These are phyloP conservation scores for Spisula solida DNA, from an alignment of 2,888 invertebrate species.

Conservation along the genomic window DNA sequence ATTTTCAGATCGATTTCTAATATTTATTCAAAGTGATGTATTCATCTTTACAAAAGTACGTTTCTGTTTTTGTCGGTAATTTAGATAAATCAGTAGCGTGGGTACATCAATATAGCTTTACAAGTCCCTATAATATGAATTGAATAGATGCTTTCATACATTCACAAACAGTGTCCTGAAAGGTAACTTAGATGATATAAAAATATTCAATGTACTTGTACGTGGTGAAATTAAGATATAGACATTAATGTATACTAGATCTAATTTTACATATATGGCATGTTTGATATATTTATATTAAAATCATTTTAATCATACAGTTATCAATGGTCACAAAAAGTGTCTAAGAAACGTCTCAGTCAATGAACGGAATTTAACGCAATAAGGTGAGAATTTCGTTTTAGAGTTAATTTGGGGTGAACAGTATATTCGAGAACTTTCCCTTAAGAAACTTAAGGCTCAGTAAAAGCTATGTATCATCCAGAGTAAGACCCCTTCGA, in stretches of 20 bases:
- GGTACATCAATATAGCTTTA: background rate
- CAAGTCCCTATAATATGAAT: background rate
- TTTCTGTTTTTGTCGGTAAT: background rate
- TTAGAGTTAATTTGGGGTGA: no score
- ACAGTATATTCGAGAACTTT: no score
- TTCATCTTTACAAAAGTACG: constrained; percentile 3
- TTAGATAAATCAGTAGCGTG: background rate
- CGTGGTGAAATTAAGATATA: background rate
- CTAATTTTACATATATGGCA: background rate
- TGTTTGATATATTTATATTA: background rate
- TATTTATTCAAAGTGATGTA: background rate
- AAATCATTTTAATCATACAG: no score
- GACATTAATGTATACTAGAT: background rate
- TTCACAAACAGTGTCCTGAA: background rate
- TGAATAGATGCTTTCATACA: constrained; percentile 8
- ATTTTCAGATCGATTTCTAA: background rate
- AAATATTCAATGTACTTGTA: no score
- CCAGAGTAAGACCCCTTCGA: no score
- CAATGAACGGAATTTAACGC: no score
- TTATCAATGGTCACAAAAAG: background rate
- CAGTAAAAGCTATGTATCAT: no score
- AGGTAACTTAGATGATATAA: background rate
- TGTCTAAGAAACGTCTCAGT: background rate
- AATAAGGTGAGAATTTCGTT: no score
- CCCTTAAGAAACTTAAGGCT: no score